phyloP scores from a whole-genome alignment of 2,888 invertebrate genomes.

The Rapana venosa region DNA sequence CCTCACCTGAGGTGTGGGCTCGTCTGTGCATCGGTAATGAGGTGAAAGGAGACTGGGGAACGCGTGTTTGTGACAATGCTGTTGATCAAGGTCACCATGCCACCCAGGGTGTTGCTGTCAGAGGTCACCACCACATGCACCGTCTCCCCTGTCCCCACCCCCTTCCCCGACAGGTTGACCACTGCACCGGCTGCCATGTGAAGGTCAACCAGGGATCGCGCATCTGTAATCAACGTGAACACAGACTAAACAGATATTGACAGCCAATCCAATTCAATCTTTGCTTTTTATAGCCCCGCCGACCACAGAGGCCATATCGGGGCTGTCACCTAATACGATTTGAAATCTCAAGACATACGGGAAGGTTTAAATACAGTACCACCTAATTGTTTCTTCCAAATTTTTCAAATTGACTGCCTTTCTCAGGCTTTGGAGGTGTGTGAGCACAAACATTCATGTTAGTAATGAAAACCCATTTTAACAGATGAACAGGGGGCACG shows the following conservation, averaged over 20 bases:
- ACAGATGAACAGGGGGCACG: no score
- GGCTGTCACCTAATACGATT: neutral
- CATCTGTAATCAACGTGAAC: neutral
- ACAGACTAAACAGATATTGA: neutral
- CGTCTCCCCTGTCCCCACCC: neutral
- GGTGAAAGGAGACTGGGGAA: constrained; percentile 73
- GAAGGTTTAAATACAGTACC: no score
- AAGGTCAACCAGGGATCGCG: neutral
- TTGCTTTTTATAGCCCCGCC: neutral
- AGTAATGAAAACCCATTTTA: no score
- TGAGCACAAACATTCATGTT: no score
- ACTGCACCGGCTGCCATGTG: neutral
- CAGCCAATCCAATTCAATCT: neutral
- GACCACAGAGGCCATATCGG: neutral
- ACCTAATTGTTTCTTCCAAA: no score
- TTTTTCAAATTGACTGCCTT: no score
- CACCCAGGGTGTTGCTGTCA: constrained; percentile 69
- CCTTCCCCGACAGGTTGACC: neutral
- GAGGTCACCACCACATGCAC: constrained; percentile 70
- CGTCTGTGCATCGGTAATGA: constrained; percentile 65
- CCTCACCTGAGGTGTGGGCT: constrained; percentile 62
- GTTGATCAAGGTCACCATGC: constrained; percentile 76
- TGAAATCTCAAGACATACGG: neutral
- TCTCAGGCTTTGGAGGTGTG: no score
- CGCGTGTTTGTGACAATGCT: constrained; percentile 73